Percentiles rank a stretch among this genome's conserved stretches.
Evolutionary conservation across 2,888 invertebrate species (phyloP).

Genomic region (Netelia fuscicornis): DNA sequence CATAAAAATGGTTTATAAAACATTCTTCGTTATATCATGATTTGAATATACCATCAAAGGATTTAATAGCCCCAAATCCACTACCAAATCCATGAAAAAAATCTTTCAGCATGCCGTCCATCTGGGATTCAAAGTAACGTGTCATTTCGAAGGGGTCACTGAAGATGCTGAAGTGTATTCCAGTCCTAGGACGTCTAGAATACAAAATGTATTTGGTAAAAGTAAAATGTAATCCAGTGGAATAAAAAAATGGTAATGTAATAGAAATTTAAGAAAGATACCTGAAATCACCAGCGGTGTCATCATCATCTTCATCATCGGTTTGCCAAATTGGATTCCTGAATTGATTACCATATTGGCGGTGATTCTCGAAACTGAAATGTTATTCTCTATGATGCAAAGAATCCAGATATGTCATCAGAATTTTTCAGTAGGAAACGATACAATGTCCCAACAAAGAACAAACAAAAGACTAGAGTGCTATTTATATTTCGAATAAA

Average conservation of each 20-base stretch:
- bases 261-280: slow-evolving; percentile 54
- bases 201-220: background rate
- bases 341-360: slow-evolving; percentile 75
- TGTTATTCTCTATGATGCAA: slow-evolving; percentile 25
- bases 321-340: slow-evolving; percentile 82
- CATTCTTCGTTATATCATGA: background rate
- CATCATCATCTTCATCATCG: slow-evolving; percentile 80
- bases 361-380: slow-evolving; percentile 72
- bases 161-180: slow-evolving; percentile 86
- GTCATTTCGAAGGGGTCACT: slow-evolving; percentile 88
- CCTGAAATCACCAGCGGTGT: slow-evolving; percentile 79
- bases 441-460: background rate
- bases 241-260: background rate
- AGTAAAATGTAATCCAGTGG: background rate
- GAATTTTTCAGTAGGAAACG: slow-evolving; percentile 15
- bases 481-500: no score
- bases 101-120: slow-evolving; percentile 86
- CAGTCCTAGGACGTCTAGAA: slow-evolving; percentile 61
- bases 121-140: slow-evolving; percentile 87
- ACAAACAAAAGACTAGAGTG: no score
- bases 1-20: background rate
- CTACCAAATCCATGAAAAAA: slow-evolving; percentile 81
- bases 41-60: slow-evolving; percentile 56
- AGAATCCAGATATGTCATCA: background rate
- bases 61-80: slow-evolving; percentile 56